Base-by-base conservation (phyloP, 2,113 vertebrate species). In the Tympanuchus pallidicinctus region DNA sequence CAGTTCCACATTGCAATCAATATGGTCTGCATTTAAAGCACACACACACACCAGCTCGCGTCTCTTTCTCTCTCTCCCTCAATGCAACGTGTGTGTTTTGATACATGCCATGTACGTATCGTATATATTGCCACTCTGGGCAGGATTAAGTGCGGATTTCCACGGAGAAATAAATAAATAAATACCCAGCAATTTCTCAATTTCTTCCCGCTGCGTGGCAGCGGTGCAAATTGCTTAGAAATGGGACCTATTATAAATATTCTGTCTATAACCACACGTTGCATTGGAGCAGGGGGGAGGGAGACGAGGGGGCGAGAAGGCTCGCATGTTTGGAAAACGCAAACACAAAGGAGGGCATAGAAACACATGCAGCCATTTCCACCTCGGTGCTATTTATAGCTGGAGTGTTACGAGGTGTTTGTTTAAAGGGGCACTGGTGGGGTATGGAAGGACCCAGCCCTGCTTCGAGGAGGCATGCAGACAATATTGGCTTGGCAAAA, bases 141-240 rank as follows among this genome's bases (percentile, higher is more conserved):
- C 86, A 88, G 93, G 86, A 95, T 94, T 90, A 81, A 94, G 76
- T 52, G 61, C 83, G 30, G 67, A 74, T 67, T 93, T 93, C 82
- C 83, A 83, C 47, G 4, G 69, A 74, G 88, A 95, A 95, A 96
- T 86, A 95, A 96, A 95, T 93, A 95, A 95, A 96, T 75, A 96
- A 96, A 12, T 86, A 95, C 90, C 86, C 92, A 61, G 79, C 88
- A 94, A 96, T 96, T 96, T 96, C 94, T 93, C 96, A 86, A 95
- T 96, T 88, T 95, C 94, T 94, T 72, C 96, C 96, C 60, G 86
- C 93, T 94, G 94, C 4, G 86, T 81, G 76, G 86, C 94, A 92
- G 93, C 71, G 88, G 96, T 34, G 96, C 90, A 95, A 96, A 96
- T 95, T 93, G 92, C 94, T 88, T 64, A 64, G 92, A 91, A 95